Conservation (phyloP, 2,888 invertebrate genomes). For the Sialis fuliginosa region DNA sequence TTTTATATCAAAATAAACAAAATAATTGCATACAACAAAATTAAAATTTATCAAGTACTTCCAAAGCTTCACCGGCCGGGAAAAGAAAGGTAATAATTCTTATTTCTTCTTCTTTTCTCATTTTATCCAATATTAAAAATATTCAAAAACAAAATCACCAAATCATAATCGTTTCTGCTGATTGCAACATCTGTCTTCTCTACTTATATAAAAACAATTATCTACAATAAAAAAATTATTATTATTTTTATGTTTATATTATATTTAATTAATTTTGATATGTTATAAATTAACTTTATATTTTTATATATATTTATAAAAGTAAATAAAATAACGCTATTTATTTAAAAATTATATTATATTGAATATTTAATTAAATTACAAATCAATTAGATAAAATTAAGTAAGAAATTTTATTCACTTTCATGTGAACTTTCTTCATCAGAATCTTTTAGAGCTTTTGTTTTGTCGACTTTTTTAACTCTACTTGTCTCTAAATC, state of each 20-base stretch:
- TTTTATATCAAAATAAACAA: too few relatives aligned
- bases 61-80: background rate
- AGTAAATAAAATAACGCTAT: too few relatives aligned
- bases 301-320: too few relatives aligned
- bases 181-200: too few relatives aligned
- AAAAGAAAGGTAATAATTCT: background rate
- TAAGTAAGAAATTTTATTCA: slow-evolving; percentile 13
- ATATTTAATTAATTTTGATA: too few relatives aligned
- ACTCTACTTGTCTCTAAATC: slow-evolving; percentile 61
- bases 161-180: too few relatives aligned
- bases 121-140: background rate
- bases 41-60: background rate
- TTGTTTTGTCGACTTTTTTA: slow-evolving; percentile 55
- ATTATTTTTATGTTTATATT: too few relatives aligned
- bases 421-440: slow-evolving; percentile 18
- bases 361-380: too few relatives aligned
- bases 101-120: background rate
- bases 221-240: too few relatives aligned
- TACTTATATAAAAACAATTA: too few relatives aligned
- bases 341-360: too few relatives aligned
- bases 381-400: background rate
- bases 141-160: background rate
- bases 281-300: too few relatives aligned
- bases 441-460: slow-evolving; percentile 67
- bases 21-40: background rate